phyloP scores from a whole-genome alignment of 1,140 invertebrate species.

The Drosophila varians region DNA sequence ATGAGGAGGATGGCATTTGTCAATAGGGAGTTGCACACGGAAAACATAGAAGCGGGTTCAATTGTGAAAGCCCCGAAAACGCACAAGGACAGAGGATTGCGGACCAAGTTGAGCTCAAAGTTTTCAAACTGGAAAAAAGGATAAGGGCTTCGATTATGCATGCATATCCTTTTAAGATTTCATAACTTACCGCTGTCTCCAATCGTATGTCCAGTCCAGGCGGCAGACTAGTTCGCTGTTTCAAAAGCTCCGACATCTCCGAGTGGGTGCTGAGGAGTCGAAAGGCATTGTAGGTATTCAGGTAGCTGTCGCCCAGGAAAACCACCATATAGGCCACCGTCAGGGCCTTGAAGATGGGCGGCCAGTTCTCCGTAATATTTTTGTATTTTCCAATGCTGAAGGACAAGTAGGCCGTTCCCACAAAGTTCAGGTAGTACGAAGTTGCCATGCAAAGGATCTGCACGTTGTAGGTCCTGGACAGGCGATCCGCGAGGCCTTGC shows the following conservation, averaged over 20 bases:
- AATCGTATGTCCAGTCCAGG: slow-evolving; percentile 37
- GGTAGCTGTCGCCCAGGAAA: slow-evolving; percentile 23
- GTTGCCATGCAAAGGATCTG: slow-evolving; percentile 18
- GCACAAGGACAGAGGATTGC: slow-evolving; percentile 27
- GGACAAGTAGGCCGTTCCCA: slow-evolving; percentile 13
- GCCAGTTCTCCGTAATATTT: neutral
- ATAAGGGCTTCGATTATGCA: neutral
- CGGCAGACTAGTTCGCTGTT: slow-evolving; percentile 5
- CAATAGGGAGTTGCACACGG: neutral
- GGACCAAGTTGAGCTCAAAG: slow-evolving; percentile 38
- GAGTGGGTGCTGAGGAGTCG: slow-evolving; percentile 10
- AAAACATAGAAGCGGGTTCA: slow-evolving; percentile 7
- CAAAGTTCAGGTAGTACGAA: slow-evolving; percentile 21
- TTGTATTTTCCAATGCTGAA: slow-evolving; percentile 5
- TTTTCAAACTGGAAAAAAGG: slow-evolving; percentile 15
- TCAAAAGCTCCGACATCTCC: slow-evolving; percentile 11
- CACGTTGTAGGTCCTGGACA: slow-evolving; percentile 20
- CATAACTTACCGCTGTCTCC: slow-evolving; percentile 22
- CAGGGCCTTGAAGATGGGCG: neutral
- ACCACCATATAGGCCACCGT: neutral
- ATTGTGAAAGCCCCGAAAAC: slow-evolving; percentile 12
- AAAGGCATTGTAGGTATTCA: slow-evolving; percentile 18
- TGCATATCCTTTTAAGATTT: neutral
- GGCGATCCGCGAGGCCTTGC: slow-evolving; percentile 11
- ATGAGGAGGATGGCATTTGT: slow-evolving; percentile 21